These are phyloP conservation scores for Zygaena filipendulae DNA, from an alignment of 2,888 invertebrate genomes.

Conservation along the genomic window DNA sequence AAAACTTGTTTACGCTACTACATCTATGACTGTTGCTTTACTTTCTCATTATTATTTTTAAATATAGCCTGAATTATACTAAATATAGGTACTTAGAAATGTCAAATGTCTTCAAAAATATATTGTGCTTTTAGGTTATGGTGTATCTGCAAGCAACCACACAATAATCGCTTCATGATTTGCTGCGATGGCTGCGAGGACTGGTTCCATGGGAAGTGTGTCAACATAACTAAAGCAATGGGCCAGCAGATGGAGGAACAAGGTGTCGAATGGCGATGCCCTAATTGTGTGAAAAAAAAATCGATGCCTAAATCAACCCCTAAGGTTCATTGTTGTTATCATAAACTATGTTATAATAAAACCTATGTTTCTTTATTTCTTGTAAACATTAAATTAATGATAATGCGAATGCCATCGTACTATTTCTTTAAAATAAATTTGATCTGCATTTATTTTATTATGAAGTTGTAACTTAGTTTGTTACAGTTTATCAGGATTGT, in stretches of 20 bases:
- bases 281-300: constrained; percentile 78
- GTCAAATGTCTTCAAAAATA: too few species aligned
- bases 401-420: not conserved
- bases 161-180: constrained; percentile 97
- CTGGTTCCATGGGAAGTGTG: constrained; percentile 99
- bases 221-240: constrained; percentile 91
- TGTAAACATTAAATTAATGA: constrained; percentile 4
- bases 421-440: too few species aligned
- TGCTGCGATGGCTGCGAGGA: constrained; percentile 96
- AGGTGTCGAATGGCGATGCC: constrained; percentile 90
- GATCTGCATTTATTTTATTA: too few species aligned
- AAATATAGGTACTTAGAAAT: too few species aligned
- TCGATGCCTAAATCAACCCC: constrained; percentile 25
- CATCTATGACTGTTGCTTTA: too few species aligned
- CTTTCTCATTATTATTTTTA: too few species aligned
- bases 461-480: too few species aligned
- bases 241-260: constrained; percentile 92
- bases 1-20: too few species aligned
- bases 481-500: too few species aligned
- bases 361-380: constrained; percentile 16
- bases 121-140: constrained; percentile 80
- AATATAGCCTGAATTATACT: too few species aligned
- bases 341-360: too few species aligned
- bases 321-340: too few species aligned
- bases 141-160: constrained; percentile 96